Percentiles rank a stretch among this genome's conserved stretches.
Conservation (phyloP, 1,140 invertebrate species). For the Pseudomyrmex pallidus region DNA sequence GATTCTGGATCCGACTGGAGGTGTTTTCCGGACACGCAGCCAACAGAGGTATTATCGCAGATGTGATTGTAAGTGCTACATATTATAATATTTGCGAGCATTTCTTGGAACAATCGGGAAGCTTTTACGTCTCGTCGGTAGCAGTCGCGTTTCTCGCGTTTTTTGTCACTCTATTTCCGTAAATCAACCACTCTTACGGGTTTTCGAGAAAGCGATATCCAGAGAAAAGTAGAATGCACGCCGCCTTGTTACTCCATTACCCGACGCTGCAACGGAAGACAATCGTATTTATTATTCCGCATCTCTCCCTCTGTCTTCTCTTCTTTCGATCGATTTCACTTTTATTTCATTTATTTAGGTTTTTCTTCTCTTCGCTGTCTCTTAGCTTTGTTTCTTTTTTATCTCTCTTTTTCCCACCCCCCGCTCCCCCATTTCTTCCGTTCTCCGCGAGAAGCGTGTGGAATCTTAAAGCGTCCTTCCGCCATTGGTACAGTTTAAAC, state of each 20-base stretch:
- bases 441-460: slow-evolving; percentile 9
- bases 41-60: too few relatives aligned
- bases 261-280: not conserved
- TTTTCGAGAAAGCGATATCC: not conserved
- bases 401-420: not conserved
- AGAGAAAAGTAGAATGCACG: slow-evolving; percentile 7
- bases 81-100: too few relatives aligned
- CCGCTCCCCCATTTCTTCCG: not conserved
- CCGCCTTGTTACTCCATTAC: slow-evolving; percentile 49
- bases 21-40: too few relatives aligned
- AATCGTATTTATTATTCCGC: slow-evolving; percentile 65
- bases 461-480: slow-evolving; percentile 47
- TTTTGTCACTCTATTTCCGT: too few relatives aligned
- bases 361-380: not conserved
- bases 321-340: not conserved
- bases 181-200: not conserved
- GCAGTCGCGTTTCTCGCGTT: not conserved
- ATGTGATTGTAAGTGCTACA: too few relatives aligned
- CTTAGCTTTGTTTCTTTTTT: not conserved
- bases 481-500: slow-evolving; percentile 51
- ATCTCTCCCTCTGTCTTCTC: not conserved
- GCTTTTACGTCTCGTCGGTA: too few relatives aligned
- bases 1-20: too few relatives aligned
- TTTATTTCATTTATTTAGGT: slow-evolving; percentile 25
- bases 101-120: too few relatives aligned